Evolutionary conservation across 2,797 vertebrate species (phyloP).

Genomic region (Ciconia nigra): DNA sequence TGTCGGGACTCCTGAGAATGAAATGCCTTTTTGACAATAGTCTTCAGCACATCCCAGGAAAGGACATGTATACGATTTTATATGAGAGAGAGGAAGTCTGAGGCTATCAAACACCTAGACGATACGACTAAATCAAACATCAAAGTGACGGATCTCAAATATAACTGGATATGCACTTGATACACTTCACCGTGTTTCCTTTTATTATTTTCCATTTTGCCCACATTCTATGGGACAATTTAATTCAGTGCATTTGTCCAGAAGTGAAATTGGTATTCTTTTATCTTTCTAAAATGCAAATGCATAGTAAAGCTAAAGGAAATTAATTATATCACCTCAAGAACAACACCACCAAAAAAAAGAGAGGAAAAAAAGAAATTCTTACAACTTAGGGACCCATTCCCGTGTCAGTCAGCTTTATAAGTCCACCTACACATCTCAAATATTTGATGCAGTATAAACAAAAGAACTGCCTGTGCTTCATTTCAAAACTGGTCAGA

Average conservation of each 20-base stretch:
- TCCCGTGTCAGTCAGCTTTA: not conserved
- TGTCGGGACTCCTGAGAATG: constrained; percentile 36
- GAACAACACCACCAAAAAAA: not conserved
- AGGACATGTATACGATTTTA: constrained; percentile 24
- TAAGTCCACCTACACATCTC: not conserved
- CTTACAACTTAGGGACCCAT: not conserved
- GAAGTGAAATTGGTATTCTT: not conserved
- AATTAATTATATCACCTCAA: not conserved
- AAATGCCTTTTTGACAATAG: constrained; percentile 63
- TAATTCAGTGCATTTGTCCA: not conserved
- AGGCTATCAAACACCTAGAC: not conserved
- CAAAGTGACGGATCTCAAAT: constrained; percentile 2
- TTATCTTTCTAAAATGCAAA: not conserved
- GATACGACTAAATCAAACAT: constrained; percentile 13
- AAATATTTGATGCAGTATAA: not conserved
- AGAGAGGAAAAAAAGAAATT: not conserved
- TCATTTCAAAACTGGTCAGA: not conserved
- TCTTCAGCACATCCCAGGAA: constrained; percentile 34
- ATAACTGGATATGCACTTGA: not conserved
- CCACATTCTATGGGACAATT: not conserved
- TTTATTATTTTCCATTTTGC: constrained; percentile 28
- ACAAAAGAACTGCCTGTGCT: not conserved
- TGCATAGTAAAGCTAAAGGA: not conserved
- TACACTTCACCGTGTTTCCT: not conserved
- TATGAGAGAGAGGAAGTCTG: not conserved